These are phyloP conservation scores for Archocentrus centrarchus DNA, from an alignment of 2,113 vertebrate species.

Conservation along the genomic window DNA sequence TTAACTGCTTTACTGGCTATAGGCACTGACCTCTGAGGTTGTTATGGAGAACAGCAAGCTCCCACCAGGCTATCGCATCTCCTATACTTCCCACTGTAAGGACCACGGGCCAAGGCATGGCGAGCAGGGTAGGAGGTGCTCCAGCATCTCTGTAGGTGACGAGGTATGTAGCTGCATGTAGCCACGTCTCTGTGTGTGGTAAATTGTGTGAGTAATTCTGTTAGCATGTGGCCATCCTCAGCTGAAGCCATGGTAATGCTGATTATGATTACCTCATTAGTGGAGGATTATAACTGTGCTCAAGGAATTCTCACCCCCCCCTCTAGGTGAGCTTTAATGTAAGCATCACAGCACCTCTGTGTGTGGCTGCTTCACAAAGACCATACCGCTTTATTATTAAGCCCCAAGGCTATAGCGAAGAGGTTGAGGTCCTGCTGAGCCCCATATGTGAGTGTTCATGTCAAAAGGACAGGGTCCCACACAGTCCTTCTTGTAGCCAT, in stretches of 20 bases:
- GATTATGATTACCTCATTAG: constrained; percentile 64
- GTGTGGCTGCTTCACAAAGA: constrained; percentile 16
- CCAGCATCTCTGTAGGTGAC: constrained; percentile 30
- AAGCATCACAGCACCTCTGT: constrained; percentile 14
- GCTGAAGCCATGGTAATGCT: constrained; percentile 18
- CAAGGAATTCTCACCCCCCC: constrained; percentile 24
- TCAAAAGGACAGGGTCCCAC: constrained; percentile 51
- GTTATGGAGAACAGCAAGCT: constrained; percentile 40
- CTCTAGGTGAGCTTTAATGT: constrained; percentile 50
- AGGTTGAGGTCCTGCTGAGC: constrained; percentile 47
- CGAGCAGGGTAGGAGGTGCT: constrained; percentile 11
- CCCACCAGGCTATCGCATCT: neutral
- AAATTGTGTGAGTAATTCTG: constrained; percentile 17
- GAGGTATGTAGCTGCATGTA: neutral
- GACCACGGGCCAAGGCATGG: neutral
- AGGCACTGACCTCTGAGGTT: constrained; percentile 48
- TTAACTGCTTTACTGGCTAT: constrained; percentile 49
- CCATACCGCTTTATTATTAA: constrained; percentile 11
- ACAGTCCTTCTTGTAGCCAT: constrained; percentile 45
- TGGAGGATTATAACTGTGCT: constrained; percentile 22
- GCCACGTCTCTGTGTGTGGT: constrained; percentile 12
- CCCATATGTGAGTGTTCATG: constrained; percentile 32
- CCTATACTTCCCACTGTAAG: constrained; percentile 23
- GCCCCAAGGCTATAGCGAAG: constrained; percentile 40
- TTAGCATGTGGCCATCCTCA: constrained; percentile 41